Base-by-base conservation (phyloP, 2,888 invertebrate genomes). In the Aproaerema taeniolella region DNA sequence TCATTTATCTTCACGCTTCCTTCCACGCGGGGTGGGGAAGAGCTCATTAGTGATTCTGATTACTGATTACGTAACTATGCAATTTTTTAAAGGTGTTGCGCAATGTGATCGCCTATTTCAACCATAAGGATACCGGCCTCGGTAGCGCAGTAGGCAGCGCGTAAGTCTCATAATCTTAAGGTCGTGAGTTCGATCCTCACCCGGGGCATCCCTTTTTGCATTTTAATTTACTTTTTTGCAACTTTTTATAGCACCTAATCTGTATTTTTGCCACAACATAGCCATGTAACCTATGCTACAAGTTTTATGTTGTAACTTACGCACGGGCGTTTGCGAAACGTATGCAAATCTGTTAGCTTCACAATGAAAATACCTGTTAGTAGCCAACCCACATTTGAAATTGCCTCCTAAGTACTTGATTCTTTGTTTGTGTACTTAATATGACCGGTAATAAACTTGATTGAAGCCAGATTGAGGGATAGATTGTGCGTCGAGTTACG, bases 161-260 rank as follows among this genome's bases (percentile, higher is more conserved):
- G 93, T 93, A 91, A 93, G 92, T 93, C 93, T 93, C 92, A 93
- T 93, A 92, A 93, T 93, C 92, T 93, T 91, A 95, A 94, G 94
- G 94, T 94, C 94, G 94, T 94, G 94, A 94, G 94, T 95, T 94
- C 94, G 93, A 95, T 92, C 94, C 94, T 94, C 94, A 94, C 94
- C 91, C 92, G 93, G 93, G 92, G 92, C 92, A 93, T 55, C 49
- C 25, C 20, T 53, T 65, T 68, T 68, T 54, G 44, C 40, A 8
- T 17, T 39, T 44, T 45, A 4, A 5, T 36, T 16, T 8, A 14
- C 15, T 34, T 40, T 30, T 8, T 7, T 17, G 38, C 11, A 30
- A 26, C 45, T 38, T 26, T 50, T 53, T 9, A 20, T 8, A 20
- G 20, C 20, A 4, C 4, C 4, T 6, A 26, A 26, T n/a, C 26